Base-by-base conservation (phyloP, 2,888 invertebrate genomes). In the Ceratothoa steindachneri region DNA sequence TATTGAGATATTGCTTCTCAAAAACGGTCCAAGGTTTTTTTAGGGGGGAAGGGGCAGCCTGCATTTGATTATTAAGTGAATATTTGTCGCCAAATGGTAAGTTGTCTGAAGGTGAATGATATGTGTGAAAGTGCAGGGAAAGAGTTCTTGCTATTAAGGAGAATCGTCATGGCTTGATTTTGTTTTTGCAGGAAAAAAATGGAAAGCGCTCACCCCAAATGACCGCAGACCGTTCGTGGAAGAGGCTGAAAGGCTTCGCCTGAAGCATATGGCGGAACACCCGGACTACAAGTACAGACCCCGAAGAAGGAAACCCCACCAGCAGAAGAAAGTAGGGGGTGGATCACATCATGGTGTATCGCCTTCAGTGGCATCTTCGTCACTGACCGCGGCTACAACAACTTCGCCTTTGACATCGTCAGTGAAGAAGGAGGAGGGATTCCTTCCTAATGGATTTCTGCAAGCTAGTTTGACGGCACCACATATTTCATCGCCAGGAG, bases 151-250 rank as follows among this genome's bases (percentile, higher is more conserved):
- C 15, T 41, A 41, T 5, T 41, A 41, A 41, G 41, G 15, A 41
- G 41, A 5, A 9, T 41, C 15, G 5, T 41, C 7, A 15, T 41
- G 41, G 5, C 15, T 41, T 41, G 41, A 9, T 60, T 65, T 28
- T 66, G 29, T 22, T 53, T 41, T 30, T 60, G 12, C 88, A 97
- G 97, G 97, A 82, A 95, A 95, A 86, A 96, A 96, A 87, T 97
- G 97, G 97, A 90, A 95, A 82, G 91, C 93, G 69, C 86, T 97
- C 83, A 93, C 94, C 80, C 93, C 95, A n/a, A 93, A 93, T 85
- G 96, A 97, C 85, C 89, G 97, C 81, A 89, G 96, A 81, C 96
- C 96, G n/a, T 97, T 90, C 86, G 95, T 97, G n/a, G 96, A 97
- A 84, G 97, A 97, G 86, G 97, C 97, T 0, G 97, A 97, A 86